Evolutionary conservation across 2,888 invertebrate genomes (phyloP).

Genomic region (Ophioninae sp.): DNA sequence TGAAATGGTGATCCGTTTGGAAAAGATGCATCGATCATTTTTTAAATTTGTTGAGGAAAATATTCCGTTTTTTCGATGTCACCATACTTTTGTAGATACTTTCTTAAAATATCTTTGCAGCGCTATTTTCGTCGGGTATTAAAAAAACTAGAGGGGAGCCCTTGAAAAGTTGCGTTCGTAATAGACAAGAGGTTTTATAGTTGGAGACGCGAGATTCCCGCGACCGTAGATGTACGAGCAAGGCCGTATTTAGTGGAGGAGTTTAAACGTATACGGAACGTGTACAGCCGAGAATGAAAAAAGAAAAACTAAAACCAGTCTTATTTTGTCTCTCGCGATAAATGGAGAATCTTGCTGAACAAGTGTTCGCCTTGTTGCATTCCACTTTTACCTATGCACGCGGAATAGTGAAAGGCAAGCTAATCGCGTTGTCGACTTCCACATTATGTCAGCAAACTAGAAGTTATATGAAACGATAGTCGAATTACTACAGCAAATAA

Average conservation of each 20-base stretch:
- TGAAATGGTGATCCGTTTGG: too few relatives aligned
- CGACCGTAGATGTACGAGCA: slow-evolving; percentile 22
- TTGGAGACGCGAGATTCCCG: not conserved
- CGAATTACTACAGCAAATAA: not conserved
- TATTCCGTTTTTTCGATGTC: too few relatives aligned
- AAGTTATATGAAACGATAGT: not conserved
- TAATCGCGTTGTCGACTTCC: slow-evolving; percentile 39
- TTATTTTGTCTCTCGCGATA: slow-evolving; percentile 3
- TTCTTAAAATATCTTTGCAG: too few relatives aligned
- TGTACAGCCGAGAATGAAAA: slow-evolving; percentile 4
- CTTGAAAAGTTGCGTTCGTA: too few relatives aligned
- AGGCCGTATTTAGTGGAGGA: slow-evolving; percentile 24
- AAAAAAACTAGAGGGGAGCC: too few relatives aligned
- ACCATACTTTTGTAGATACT: too few relatives aligned
- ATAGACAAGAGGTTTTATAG: too few relatives aligned
- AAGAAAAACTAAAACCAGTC: slow-evolving; percentile 9
- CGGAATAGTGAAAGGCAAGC: slow-evolving; percentile 62
- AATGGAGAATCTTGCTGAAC: slow-evolving; percentile 32
- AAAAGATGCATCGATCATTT: too few relatives aligned
- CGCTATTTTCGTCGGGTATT: too few relatives aligned
- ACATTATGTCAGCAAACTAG: slow-evolving; percentile 40
- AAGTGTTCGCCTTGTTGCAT: slow-evolving; percentile 24
- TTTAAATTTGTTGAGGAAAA: too few relatives aligned
- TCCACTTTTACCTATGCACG: slow-evolving; percentile 44
- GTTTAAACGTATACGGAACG: not conserved